A percentile compares a stretch with the other conserved stretches of the same genome.
These are phyloP conservation scores for Sphecodes monilicornis DNA, from an alignment of 2,888 invertebrate species.

Conservation along the genomic window DNA sequence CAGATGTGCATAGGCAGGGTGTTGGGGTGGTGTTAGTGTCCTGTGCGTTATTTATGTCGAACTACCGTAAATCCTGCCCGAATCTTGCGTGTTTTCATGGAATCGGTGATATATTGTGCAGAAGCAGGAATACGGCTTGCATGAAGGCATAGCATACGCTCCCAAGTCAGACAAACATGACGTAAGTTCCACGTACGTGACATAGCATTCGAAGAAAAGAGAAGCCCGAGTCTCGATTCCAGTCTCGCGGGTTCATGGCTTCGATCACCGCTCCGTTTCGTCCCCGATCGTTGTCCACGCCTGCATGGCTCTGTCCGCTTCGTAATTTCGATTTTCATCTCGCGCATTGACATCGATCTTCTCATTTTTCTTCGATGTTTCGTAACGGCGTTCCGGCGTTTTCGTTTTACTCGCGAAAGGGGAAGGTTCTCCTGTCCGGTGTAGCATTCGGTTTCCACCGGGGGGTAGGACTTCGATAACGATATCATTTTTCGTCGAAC, in stretches of 20 bases:
- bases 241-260: conserved; percentile 32
- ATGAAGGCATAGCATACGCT: conserved; percentile 83
- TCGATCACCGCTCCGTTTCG: conserved; percentile 25
- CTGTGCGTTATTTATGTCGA: conserved; percentile 83
- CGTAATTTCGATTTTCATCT: not conserved
- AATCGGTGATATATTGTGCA: conserved; percentile 83
- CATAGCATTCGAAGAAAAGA: conserved; percentile 47
- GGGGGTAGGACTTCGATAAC: conserved; percentile 24
- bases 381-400: conserved; percentile 18
- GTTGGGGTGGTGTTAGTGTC: conserved; percentile 83
- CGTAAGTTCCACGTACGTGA: conserved; percentile 76
- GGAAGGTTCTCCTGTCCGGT: not conserved
- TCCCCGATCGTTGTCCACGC: conserved; percentile 45
- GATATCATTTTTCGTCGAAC: conserved; percentile 22
- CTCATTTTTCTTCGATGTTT: conserved; percentile 3
- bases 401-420: conserved; percentile 8
- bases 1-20: conserved; percentile 83
- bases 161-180: conserved; percentile 82
- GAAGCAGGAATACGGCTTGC: conserved; percentile 81
- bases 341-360: not conserved
- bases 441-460: not conserved
- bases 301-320: not conserved
- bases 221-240: conserved; percentile 37
- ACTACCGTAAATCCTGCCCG: conserved; percentile 83
- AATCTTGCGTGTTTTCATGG: conserved; percentile 84